Base-by-base conservation (phyloP, 2,888 invertebrate species). In the Herminia tarsipennalis region DNA sequence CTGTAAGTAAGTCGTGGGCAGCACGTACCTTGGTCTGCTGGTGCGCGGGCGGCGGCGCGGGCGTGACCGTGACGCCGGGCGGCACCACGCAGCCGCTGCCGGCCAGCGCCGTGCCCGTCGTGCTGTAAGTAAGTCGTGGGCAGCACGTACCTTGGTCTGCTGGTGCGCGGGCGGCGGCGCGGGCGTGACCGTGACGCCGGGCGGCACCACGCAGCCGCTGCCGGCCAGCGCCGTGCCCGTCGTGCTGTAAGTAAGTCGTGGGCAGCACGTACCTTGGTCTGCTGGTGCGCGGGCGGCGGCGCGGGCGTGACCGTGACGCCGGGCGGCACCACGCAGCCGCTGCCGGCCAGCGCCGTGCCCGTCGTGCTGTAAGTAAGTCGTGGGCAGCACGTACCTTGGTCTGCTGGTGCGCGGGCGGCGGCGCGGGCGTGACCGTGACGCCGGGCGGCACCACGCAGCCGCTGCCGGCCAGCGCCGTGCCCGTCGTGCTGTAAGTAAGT, bases 351-450 rank as follows among this genome's bases (percentile, higher is more conserved):
- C 1, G 88, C 87, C 0, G 88, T 84, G 29, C 87, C 87, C 1
- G 76, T 56, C 0, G 61, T 53, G 0, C 70, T 54, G 18, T 81
- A n/a, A n/a, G n/a, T n/a, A n/a, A n/a, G n/a, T n/a, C n/a, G n/a
- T n/a, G n/a, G n/a, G n/a, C n/a, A n/a, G n/a, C n/a, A n/a, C 29
- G 14, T 47, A 86, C 88, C 86, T 89, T 89, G 49, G 59, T 69
- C 45, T 90, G 88, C 52, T 90, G 91, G 52, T 92, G 92, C 0
- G 92, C 92, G 8, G 91, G 91, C 24, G 92, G 92, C 16, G 92
- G 92, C 5, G 92, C 92, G 1, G 92, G 91, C 0, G 92, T 92
- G 25, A 92, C 92, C n/a, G 92, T 92, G 45, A 92, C 92, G 0
- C 90, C 90, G 27, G 91, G 91, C 22, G 92, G 92, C 5, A 92